Base-by-base conservation (phyloP, 2,888 invertebrate genomes). In the Eilema griseolum region DNA sequence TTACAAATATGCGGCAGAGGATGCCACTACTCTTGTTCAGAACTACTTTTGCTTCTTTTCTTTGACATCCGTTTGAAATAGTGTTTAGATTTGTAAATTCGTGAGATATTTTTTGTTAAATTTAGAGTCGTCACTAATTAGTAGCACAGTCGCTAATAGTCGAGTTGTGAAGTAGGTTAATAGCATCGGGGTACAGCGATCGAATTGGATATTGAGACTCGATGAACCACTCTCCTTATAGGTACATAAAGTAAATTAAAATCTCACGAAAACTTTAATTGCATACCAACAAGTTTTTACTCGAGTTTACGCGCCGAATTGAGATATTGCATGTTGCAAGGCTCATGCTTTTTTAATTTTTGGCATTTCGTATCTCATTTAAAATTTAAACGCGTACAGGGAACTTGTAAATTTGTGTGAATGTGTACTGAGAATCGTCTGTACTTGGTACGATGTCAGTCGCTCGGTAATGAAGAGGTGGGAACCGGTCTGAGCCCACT, bases 391-490 rank as follows among this genome's bases (percentile, higher is more conserved):
- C 67, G 70, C 72, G 71, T 77, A 61, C 73, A 66, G 64, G 66
- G 37, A 70, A 62, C 73, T 78, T 70, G 71, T 76, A 71, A 81
- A 72, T 69, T 79, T 69, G 71, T 72, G 73, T 69, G 52, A 71
- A 71, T 70, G 69, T 69, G 77, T 80, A 76, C 71, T 74, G 73
- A 65, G 56, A 59, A 71, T 60, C 63, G 69, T 31, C 41, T 31
- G 20, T 31, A 31, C 75, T 56, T 66, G 61, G 62, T 67, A 62
- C 66, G 76, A 73, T 80, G 77, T 77, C 77, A 73, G 80, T 78
- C 73, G 74, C 70, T 74, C 73, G 70, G 86, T 91, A 90, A 92
- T 91, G 88, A 91, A 91, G 89, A 90, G 86, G 82, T 86, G 74
- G 75, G 83, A 92, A 91, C 92, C 91, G 92, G 92, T 92, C 71